Evolutionary conservation across 1,140 invertebrate genomes (phyloP), one percentile per base, ranked within the genome.

Genomic region (Drosophila orena): DNA sequence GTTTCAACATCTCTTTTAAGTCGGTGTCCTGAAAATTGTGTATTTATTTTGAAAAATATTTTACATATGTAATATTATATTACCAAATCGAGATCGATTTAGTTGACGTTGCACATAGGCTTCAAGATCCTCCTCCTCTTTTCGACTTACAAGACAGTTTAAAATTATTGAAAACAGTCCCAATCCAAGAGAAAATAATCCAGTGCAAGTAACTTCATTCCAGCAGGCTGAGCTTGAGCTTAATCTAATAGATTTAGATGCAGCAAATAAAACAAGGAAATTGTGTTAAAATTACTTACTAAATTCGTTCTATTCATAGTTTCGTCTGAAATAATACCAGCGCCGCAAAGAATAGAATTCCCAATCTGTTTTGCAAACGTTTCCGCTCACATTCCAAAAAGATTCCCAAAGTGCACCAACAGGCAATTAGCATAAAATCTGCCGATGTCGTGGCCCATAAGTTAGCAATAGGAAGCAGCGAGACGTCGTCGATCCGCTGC

Each of bases 51-150:
- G 22, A 30, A 2, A 30, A 30, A 30, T 30, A 30, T 30, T 27
- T 30, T 8, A 30, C 27, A 30, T n/a, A 20, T 20, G 15, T 4
- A n/a, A 4, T 30, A 30, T 30, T 30, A 22, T 42, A 43, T 38
- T 79, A 89, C 84, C 97, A 1, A 96, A 97, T 40, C 95, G 94
- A 0, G 97, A 97, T 46, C 97, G 93, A 1, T 96, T 97, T 64
- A 98, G 92, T 80, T 97, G 96, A n/a, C 95, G 93, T 76, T 96
- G 95, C 1, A 98, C 97, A 86, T 98, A 98, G 64, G 96, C 94
- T 73, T 97, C 95, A 6, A 98, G 92, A 70, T 97, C 96, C 49
- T 96, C 95, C 73, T 98, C 97, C 86, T 97, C 97, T 73, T 95
- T 96, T 74, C 95, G 95, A 1, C 95, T 95, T 60, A 97, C 95